These are phyloP conservation scores for Arctopsyche grandis DNA, from an alignment of 1,140 invertebrate genomes.

Conservation along the genomic window DNA sequence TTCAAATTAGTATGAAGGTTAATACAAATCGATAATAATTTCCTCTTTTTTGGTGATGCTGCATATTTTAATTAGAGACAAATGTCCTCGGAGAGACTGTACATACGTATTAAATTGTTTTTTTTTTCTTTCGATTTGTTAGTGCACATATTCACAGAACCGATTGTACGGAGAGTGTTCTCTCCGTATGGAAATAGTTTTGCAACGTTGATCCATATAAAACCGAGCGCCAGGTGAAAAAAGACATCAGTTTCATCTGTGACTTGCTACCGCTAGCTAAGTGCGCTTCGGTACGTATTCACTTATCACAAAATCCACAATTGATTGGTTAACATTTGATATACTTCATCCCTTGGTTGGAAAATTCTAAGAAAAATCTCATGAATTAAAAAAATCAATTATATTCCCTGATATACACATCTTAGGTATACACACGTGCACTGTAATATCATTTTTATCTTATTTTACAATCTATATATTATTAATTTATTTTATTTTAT, in stretches of 20 bases:
- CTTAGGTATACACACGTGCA: too few species aligned
- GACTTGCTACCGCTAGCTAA: constrained; percentile 12
- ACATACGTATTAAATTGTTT: not conserved
- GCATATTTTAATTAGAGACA: not conserved
- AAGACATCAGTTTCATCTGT: constrained; percentile 43
- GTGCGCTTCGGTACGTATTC: constrained; percentile 9
- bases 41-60: too few species aligned
- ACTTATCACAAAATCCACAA: not conserved
- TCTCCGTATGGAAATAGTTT: constrained; percentile 43
- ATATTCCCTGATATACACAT: too few species aligned
- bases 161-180: constrained; percentile 6
- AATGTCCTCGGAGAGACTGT: not conserved
- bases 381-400: not conserved
- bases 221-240: constrained; percentile 41
- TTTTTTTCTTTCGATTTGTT: not conserved
- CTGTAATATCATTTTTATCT: too few species aligned
- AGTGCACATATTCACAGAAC: constrained; percentile 7
- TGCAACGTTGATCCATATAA: constrained; percentile 51
- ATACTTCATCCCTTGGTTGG: not conserved
- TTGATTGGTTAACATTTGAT: not conserved
- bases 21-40: too few species aligned
- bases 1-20: too few species aligned
- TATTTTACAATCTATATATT: too few species aligned
- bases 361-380: too few species aligned
- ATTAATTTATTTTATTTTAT: too few species aligned